Base-by-base conservation (phyloP, 2,113 vertebrate species). In the Dasyornis broadbenti region DNA sequence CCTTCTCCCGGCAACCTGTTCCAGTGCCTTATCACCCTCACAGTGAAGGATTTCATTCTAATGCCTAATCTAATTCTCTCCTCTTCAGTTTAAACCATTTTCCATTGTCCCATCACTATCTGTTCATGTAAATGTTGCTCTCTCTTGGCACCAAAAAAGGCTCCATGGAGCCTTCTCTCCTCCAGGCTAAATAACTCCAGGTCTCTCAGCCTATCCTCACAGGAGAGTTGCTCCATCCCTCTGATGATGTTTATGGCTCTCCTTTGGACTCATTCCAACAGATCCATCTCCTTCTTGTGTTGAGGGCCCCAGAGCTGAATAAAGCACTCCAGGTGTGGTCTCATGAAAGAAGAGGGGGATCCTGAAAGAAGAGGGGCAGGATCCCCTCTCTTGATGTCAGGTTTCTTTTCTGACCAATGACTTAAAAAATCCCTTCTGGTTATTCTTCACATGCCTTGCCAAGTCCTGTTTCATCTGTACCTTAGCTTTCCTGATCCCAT, bases 1-100 rank as follows among this genome's bases (percentile, higher is more conserved):
- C 14, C 18, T 35, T 82, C 49, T 35, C 35, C 31, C 2, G 14
- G 18, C 10, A 69, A 40, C 8, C 40, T 20, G 6, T 31, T 2
- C 33, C 45, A 33, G 12, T 17, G 13, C 35, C 21, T 49, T 31
- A 69, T 3, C 15, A 49, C 12, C 22, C 47, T 35, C 26, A 37
- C 12, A 49, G 12, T 19, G 27, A 56, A 56, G 31, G 63, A 40
- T 56, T 68, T 76, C 30, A 23, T 68, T 63, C 22, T 37, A 83
- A 42, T 0, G 0, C 18, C n/a, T 54, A 27, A 69, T 63, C 26
- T 9, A 37, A 54, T 42, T 31, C 31, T 49, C 12, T 11, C 47
- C 7, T 35, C 47, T 54, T 49, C 35, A 11, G 22, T 63, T 82
- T 63, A 63, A 69, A 63, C 40, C 24, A 27, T 61, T 54, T 6